Evolutionary conservation across 2,113 vertebrate species (phyloP), one percentile per base, ranked within the genome.

Genomic region (Scophthalmus maximus): DNA sequence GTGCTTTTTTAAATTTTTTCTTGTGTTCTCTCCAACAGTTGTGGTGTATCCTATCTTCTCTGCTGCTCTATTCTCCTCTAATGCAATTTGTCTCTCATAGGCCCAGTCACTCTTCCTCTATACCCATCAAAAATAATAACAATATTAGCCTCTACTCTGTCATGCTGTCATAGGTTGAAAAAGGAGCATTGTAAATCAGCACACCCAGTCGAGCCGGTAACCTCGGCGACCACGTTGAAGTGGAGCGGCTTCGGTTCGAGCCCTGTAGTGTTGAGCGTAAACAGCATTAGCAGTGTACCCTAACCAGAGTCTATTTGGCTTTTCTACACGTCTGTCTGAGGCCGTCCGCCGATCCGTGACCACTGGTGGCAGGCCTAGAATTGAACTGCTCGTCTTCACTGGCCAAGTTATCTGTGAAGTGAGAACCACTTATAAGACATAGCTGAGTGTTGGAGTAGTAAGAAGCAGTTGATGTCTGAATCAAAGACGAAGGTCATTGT

Each of bases 291-390:
- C 82, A 82, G 57, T 32, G 63, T 78, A 73, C 71, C 81, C 74
- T 84, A 79, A 82, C 76, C 61, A 34, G 65, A 68, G n/a, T 50
- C 62, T 87, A 84, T 92, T 91, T 90, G 73, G 69, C 71, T 61
- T 91, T 82, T 57, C 79, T 78, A 88, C 85, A 86, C 29, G 32
- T 32, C 62, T 42, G 85, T 92, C 84, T 91, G 85, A 76, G 73
- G 76, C 73, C 40, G 47, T 64, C 25, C 52, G 18, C 46, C 87
- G 70, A 91, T 83, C 83, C 66, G 1, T 59, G 60, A 73, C 62
- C 0, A 3, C 51, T 58, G 61, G 27, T 82, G 67, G 23, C 17
- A n/a, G 36, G 25, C 51, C 70, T 65, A 26, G 59, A 77, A 68
- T 27, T 78, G 17, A 73, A 71, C 29, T 20, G 0, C 7, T 23